A percentile compares a stretch with the other conserved stretches of the same genome.
Conservation (phyloP, 1,140 invertebrate genomes). For the Leptonema lineaticorne region DNA sequence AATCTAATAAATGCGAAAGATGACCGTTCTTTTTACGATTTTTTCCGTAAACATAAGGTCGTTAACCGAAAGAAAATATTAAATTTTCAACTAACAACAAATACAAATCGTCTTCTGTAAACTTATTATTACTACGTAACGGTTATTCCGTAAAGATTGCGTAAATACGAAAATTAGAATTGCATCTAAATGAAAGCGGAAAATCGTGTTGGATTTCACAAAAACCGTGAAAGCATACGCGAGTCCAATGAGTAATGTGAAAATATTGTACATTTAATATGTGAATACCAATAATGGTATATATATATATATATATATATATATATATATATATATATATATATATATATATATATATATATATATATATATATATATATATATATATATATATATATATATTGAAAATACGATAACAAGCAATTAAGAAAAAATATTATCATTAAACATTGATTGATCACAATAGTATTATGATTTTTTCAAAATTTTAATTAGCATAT, state of each 20-base stretch:
- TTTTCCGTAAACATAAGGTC: not conserved
- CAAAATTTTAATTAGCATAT: too few species aligned
- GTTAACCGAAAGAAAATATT: not conserved
- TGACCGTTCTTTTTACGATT: too few species aligned
- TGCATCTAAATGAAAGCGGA: too few species aligned
- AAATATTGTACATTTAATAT: not conserved
- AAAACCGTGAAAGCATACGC: too few species aligned
- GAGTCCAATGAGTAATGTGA: not conserved
- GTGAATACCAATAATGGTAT: not conserved
- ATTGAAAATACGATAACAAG: not conserved
- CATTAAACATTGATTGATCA: too few species aligned
- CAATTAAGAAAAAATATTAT: too few species aligned
- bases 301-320: not conserved
- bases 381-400: not conserved
- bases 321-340: not conserved
- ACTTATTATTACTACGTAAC: not conserved
- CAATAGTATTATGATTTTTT: too few species aligned
- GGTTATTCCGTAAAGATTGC: not conserved
- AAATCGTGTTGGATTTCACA: too few species aligned
- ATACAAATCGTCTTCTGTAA: not conserved
- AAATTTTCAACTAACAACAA: not conserved
- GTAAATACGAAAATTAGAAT: not conserved
- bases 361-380: not conserved
- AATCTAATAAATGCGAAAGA: not conserved
- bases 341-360: not conserved